Evolutionary conservation across 2,888 invertebrate species (phyloP), one percentile per base, ranked within the genome.

Genomic region (Scrobipalpa costella): DNA sequence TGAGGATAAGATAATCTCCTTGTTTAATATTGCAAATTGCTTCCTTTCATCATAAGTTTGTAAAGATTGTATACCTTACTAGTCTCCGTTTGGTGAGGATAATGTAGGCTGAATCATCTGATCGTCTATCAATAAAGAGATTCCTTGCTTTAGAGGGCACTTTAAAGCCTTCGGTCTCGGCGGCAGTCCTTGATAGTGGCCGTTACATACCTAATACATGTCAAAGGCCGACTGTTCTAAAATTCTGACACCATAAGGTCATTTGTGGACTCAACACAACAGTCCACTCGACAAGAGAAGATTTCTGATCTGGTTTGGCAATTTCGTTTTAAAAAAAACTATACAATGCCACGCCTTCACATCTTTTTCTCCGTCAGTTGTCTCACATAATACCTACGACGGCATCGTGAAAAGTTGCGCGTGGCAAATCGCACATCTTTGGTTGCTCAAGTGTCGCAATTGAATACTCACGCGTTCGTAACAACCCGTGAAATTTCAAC

Each of bases 401-500:
- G n/a, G n/a, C n/a, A 64, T 50, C 62, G 58, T 57, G 62, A 40
- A 62, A 65, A 59, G 62, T 65, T 57, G 19, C 27, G 47, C 49
- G 62, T 66, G 57, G 62, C 67, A 19, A 64, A 64, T 65, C 9
- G 34, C 1, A 19, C 15, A 19, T 44, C 52, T 52, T 63, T 57
- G 65, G 63, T 33, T 55, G 55, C 21, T 9, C 40, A 57, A 38
- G 19, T 65, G 65, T 62, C 55, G 61, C 47, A 36, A 61, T 57
- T 52, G 44, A 27, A 58, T 62, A 68, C 65, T 67, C 71, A 70
- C 70, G 69, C 68, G 66, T 71, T 50, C 73, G 73, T 75, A 76
- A 73, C 70, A 62, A 71, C 66, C 73, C 77, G 71, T 77, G 74
- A 77, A 78, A 77, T 77, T 67, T 57, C 70, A 66, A 66, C 72